Base-by-base conservation (phyloP, 2,113 vertebrate genomes). In the Bostrychus sinensis region DNA sequence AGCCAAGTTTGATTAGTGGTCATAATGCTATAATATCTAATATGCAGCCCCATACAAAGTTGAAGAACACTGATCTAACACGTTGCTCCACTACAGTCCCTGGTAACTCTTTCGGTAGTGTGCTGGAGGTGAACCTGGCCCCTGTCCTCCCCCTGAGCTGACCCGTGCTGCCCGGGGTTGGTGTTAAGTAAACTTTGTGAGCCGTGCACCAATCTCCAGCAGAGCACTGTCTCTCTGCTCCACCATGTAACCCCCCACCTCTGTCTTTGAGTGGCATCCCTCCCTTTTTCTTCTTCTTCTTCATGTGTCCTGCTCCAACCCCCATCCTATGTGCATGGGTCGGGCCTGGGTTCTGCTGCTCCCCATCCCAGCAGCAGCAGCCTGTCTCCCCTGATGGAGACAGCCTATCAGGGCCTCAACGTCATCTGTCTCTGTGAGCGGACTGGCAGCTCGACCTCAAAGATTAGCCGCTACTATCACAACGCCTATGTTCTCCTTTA, bases 341-440 rank as follows among this genome's bases (percentile, higher is more conserved):
- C 71, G 37, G 72, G 11, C 80, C 79, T 12, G 54, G 65, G 64
- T 77, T 79, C 80, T 86, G 22, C 11, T 13, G 84, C 84, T 78
- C 81, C 77, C 61, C 54, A 56, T 88, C 82, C 80, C 68, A n/a
- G n/a, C n/a, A 42, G 38, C 14, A 41, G 72, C 66, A 14, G 72
- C 56, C 68, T 77, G 88, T 86, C 86, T 87, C 80, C 79, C 75
- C 51, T 7, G 55, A 25, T 75, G 84, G 89, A 91, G 90, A 86
- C 89, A 82, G 77, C 69, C 84, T 91, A 90, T 90, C 89, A 83
- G 85, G 77, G 74, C 75, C 83, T 73, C 82, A 86, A 88, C 87
- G 81, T 89, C 87, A 89, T 89, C 82, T 62, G 86, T 91, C 89
- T 91, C 81, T 71, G 51, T 64, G 77, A 61, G 75, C 64, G 70